Evolutionary conservation across 2,797 vertebrate species (phyloP).

Genomic region (Manis pentadactyla): DNA sequence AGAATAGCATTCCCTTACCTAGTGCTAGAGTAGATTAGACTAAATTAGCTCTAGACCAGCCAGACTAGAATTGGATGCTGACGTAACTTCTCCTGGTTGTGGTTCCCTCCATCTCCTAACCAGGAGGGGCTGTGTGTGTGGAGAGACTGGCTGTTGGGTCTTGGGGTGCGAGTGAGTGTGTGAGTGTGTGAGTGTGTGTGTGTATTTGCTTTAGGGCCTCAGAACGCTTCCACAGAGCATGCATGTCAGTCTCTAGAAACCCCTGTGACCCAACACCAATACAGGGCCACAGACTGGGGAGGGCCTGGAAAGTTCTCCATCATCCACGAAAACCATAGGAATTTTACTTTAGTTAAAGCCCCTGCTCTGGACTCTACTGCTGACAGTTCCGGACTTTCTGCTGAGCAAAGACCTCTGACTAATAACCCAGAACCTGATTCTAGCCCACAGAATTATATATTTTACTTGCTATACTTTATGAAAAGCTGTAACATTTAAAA

Average conservation of each 20-base stretch:
- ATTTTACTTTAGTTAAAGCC: neutral
- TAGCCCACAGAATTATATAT: neutral
- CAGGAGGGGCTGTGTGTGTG: fast-evolving
- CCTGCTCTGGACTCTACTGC: neutral
- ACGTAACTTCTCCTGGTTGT: neutral
- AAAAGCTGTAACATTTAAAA: neutral
- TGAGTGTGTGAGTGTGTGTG: too few species aligned
- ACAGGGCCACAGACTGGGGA: neutral
- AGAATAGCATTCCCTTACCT: fast-evolving
- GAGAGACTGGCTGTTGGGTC: neutral
- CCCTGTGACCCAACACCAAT: neutral
- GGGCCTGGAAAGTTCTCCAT: neutral
- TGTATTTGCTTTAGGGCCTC: neutral
- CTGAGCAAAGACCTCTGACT: neutral
- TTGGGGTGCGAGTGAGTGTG: too few species aligned
- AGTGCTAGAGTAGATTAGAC: neutral
- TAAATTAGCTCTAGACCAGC: neutral
- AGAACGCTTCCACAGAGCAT: neutral
- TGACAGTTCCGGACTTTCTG: neutral
- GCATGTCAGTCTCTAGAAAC: neutral
- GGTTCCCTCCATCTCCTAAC: neutral
- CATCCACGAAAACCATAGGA: neutral
- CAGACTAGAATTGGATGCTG: neutral
- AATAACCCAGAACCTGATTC: too few species aligned
- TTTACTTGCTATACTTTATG: neutral